Base-by-base conservation (phyloP, 2,113 vertebrate genomes). In the Sceloporus tristichus region DNA sequence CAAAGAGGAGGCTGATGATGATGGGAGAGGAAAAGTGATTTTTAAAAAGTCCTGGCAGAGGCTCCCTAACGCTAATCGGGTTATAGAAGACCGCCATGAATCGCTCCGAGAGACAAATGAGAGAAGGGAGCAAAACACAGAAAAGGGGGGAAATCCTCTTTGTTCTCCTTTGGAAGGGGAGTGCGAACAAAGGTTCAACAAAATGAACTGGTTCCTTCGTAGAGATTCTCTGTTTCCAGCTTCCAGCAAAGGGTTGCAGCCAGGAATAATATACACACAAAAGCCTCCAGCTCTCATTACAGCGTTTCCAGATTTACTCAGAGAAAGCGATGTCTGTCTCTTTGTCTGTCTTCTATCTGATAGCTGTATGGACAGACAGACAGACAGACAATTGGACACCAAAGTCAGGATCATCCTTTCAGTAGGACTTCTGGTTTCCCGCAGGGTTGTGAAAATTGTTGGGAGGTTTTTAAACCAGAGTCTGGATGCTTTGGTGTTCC, bases 21-120 rank as follows among this genome's bases (percentile, higher is more conserved):
- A 65, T 0, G 48, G 68, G 40, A 87, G 86, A 1, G 27, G 1
- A 4, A 82, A n/a, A 59, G 7, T 59, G 9, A 16, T 59, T 9
- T 42, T 21, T 7, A 6, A 83, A 87, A 42, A 75, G 82, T 85
- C 75, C 90, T 94, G 92, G 90, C 91, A 9, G 56, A 84, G 91
- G 77, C n/a, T 29, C 89, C 78, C 73, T 56, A 0, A 0, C 66
- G 53, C 38, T 34, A 81, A 48, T 2, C 0, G 71, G 65, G 89
- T 92, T 94, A 79, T 0, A 2, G 88, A 94, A 95, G 19, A 70
- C 82, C 0, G 0, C 0, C 86, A 2, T n/a, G 90, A 92, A 79
- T 91, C 87, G 90, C 86, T 87, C 90, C 85, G 94, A 94, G 94
- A 92, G 89, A 86, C 82, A 88, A 89, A 95, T 96, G 94, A 94